Evolutionary conservation across 2,888 invertebrate genomes (phyloP).

Genomic region (Leptogaster cylindrica): DNA sequence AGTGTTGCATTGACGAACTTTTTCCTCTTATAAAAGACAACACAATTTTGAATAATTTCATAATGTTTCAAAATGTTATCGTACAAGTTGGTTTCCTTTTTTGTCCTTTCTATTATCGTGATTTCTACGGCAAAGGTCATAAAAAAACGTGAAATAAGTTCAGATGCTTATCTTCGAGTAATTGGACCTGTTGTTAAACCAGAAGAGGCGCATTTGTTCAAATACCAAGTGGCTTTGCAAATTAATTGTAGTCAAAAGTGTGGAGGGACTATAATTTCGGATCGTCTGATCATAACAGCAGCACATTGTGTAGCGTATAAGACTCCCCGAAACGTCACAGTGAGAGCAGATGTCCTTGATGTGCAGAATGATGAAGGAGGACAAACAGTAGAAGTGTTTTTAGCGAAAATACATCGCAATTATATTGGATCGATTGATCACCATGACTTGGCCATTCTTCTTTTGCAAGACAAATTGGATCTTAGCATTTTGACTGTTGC

Average conservation of each 20-base stretch:
- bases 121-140: too few relatives aligned
- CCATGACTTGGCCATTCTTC: neutral
- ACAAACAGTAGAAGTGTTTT: constrained; percentile 1
- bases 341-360: constrained; percentile 3
- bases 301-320: neutral
- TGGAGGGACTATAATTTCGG: constrained; percentile 19
- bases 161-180: neutral
- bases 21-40: too few relatives aligned
- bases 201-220: neutral
- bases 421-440: neutral
- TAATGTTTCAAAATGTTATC: too few relatives aligned
- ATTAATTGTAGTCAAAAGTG: constrained; percentile 18
- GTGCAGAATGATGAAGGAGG: neutral
- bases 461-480: constrained; percentile 4
- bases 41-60: too few relatives aligned
- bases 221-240: constrained; percentile 7
- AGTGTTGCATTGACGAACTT: too few relatives aligned
- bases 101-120: neutral
- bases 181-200: constrained; percentile 2
- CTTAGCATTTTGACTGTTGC: neutral
- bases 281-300: constrained; percentile 7
- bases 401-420: neutral
- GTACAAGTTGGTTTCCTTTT: too few relatives aligned
- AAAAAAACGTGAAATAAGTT: neutral
- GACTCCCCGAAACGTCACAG: neutral